phyloP scores from a whole-genome alignment of 2,113 vertebrate species.

The Oriolus oriolus region DNA sequence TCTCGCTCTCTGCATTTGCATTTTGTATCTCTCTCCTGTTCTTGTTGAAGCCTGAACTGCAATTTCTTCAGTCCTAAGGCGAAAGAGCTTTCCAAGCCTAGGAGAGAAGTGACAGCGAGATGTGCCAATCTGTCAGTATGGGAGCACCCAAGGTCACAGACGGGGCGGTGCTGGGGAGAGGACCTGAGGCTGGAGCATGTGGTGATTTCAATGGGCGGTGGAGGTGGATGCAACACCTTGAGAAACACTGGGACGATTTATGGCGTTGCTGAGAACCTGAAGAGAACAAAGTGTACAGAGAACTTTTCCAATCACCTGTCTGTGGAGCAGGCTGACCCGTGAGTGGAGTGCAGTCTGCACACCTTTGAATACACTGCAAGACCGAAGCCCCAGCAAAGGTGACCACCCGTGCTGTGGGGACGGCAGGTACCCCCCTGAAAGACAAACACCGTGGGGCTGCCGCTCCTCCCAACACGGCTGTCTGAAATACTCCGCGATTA shows the following conservation, averaged over 20 bases:
- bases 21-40: background rate
- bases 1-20: background rate
- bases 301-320: background rate
- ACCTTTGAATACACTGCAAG: accelerated
- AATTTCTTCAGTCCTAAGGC: background rate
- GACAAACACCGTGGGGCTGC: background rate
- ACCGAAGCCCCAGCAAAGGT: background rate
- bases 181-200: background rate
- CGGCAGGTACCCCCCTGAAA: too few species aligned
- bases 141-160: background rate
- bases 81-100: background rate
- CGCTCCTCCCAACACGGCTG: accelerated
- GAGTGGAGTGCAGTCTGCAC: background rate
- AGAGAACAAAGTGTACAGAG: background rate
- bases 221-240: background rate
- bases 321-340: background rate
- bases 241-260: background rate
- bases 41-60: background rate
- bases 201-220: background rate
- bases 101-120: background rate
- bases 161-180: background rate
- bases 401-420: background rate
- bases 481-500: background rate
- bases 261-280: accelerated
- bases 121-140: background rate